Evolutionary conservation across 2,888 invertebrate genomes (phyloP).

Genomic region (Clistopyga incitator): DNA sequence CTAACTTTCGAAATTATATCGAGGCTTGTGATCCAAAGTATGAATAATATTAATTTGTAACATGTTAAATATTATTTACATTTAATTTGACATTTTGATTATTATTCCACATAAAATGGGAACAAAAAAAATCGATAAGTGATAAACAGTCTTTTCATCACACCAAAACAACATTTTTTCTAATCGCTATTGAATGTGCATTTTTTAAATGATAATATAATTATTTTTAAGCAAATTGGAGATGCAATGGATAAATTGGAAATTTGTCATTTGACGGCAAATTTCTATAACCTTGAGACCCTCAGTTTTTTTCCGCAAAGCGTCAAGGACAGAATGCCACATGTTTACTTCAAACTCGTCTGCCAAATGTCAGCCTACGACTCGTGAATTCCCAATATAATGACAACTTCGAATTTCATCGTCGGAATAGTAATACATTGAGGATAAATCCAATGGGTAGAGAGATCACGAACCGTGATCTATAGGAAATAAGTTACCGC

Average conservation of each 20-base stretch:
- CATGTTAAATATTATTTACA: background rate
- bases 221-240: too few species aligned
- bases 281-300: background rate
- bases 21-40: too few species aligned
- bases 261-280: background rate
- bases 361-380: background rate
- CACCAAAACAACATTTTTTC: too few species aligned
- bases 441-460: background rate
- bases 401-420: background rate
- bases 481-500: slow-evolving; percentile 38
- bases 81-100: background rate
- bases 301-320: background rate
- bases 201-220: too few species aligned
- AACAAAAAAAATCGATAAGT: too few species aligned
- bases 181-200: too few species aligned
- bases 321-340: background rate
- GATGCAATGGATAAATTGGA: background rate
- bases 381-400: background rate
- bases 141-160: too few species aligned
- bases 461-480: background rate
- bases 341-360: background rate
- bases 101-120: too few species aligned
- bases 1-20: background rate
- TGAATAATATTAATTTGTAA: background rate
- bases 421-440: slow-evolving; percentile 6